Conservation (phyloP, 2,888 invertebrate species). For the Yponomeuta cagnagella region DNA sequence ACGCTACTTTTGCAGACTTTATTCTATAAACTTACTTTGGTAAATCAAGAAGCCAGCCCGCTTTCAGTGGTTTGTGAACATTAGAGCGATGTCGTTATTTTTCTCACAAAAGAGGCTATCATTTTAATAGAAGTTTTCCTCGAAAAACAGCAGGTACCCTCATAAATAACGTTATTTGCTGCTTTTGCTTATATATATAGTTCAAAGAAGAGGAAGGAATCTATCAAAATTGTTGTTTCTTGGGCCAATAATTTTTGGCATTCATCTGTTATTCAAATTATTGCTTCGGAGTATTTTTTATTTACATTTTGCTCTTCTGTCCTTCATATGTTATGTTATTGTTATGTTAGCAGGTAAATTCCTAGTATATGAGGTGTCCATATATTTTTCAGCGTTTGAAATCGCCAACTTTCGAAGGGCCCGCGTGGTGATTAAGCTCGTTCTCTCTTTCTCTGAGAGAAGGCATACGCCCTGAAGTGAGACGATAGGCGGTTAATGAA, state of each 20-base stretch:
- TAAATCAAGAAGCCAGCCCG: neutral
- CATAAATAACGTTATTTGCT: constrained; percentile 6
- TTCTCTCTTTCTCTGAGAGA: too few species aligned
- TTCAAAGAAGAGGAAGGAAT: neutral
- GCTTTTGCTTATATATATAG: neutral
- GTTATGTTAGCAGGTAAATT: too few species aligned
- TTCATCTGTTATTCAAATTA: neutral
- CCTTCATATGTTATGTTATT: too few species aligned
- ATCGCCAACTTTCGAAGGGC: too few species aligned
- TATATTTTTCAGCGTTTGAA: too few species aligned
- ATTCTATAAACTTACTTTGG: too few species aligned
- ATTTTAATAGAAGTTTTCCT: neutral
- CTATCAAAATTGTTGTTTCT: neutral
- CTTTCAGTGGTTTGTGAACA: neutral
- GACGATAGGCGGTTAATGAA: too few species aligned
- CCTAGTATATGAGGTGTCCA: too few species aligned
- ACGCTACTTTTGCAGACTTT: too few species aligned
- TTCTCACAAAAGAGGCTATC: neutral
- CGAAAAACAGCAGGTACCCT: neutral
- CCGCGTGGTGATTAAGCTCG: too few species aligned
- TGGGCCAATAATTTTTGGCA: neutral
- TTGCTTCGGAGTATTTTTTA: neutral
- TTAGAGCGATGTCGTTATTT: neutral
- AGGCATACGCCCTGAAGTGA: too few species aligned
- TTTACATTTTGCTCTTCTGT: neutral